Evolutionary conservation across 1,140 invertebrate species (phyloP), one percentile per base, ranked within the genome.

Genomic region (Pseudomyrmex cubaensis): DNA sequence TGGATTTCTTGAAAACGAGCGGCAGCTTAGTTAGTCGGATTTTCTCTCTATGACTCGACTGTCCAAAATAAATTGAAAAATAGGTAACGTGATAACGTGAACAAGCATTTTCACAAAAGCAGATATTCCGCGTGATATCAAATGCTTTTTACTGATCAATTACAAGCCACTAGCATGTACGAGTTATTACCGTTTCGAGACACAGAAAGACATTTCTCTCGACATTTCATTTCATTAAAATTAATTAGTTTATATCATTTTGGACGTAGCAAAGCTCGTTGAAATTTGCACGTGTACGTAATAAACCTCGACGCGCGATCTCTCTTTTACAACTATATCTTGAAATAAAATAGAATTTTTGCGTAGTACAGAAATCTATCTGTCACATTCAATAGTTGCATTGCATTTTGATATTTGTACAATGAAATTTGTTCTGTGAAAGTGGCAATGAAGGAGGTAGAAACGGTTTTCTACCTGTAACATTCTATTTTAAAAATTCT

Each of bases 261-360:
- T 13, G 76, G 1, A 10, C 22, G 54, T 22, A 72, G 22, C 20
- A 52, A 61, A 48, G 44, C 46, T 59, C 12, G 44, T 12, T 25
- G 54, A 72, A 80, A 78, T 7, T 10, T 15, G 44, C 15, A 25
- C 64, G 9, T 48, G 20, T 10, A 25, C 74, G 20, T 35, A 35
- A 78, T 59, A 17, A 48, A 80, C 1, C 0, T 52, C 7, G 2
- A 12, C 12, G 52, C 7, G 44, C 20, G 20, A 15, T 70, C n/a
- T 54, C 64, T 56, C 48, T 78, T 64, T 80, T 72, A 70, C 25
- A 78, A 70, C 54, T 52, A 70, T 17, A 44, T 20, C 72, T 48
- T 80, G 20, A 20, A 80, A 70, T 70, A 80, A 72, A 80, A 72
- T 59, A 80, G 46, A 72, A 61, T 72, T 78, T 74, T 78, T 50